Conservation (phyloP, 2,888 invertebrate genomes). For the Colletes collaris region DNA sequence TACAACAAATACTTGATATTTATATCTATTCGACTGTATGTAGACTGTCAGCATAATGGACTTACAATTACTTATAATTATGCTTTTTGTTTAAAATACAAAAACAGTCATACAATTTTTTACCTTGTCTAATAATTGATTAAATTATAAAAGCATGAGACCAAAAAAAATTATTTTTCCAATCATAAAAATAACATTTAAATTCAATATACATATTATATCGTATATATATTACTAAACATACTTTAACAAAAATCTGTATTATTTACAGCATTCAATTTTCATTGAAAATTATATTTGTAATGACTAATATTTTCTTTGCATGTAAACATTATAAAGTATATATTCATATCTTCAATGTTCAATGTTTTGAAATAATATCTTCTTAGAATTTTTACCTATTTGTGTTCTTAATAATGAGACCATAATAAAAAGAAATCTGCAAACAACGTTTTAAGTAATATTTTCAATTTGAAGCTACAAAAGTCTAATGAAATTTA, state of each 20-base stretch:
- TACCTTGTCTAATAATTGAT: too few relatives aligned
- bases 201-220: too few relatives aligned
- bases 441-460: slow-evolving; percentile 5
- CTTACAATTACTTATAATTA: too few relatives aligned
- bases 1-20: background rate
- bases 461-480: slow-evolving; percentile 18
- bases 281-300: slow-evolving; percentile 1
- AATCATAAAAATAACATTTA: too few relatives aligned
- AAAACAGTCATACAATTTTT: too few relatives aligned
- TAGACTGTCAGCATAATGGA: too few relatives aligned
- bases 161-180: too few relatives aligned
- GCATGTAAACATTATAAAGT: background rate
- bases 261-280: background rate
- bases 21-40: too few relatives aligned
- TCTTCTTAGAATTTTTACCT: background rate
- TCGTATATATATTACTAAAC: too few relatives aligned
- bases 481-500: slow-evolving; percentile 6
- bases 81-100: too few relatives aligned
- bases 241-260: too few relatives aligned
- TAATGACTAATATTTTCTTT: background rate
- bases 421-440: background rate
- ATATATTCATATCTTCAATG: slow-evolving; percentile 1
- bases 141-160: too few relatives aligned
- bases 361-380: slow-evolving; percentile 6
- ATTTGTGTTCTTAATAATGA: background rate